Base-by-base conservation (phyloP, 2,888 invertebrate species). In the Papilio elwesi region DNA sequence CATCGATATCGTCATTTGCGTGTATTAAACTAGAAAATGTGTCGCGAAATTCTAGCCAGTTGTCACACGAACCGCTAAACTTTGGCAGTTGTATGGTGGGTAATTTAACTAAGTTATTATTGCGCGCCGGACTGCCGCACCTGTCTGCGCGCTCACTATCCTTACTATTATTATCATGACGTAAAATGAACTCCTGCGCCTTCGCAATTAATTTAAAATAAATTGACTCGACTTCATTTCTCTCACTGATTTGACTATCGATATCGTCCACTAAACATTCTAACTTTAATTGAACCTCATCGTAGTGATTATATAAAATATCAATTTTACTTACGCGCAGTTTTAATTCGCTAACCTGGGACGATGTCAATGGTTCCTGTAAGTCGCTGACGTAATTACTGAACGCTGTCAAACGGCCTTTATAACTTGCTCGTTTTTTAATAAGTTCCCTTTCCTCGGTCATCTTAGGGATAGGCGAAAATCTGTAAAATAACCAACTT, bases 221-320 rank as follows among this genome's bases (percentile, higher is more conserved):
- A n/a, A 15, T 7, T 0, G 52, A 52, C 15, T 52, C 52, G 6
- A 52, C n/a, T 52, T 15, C 7, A 52, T 16, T 62, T 53, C 74
- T 63, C 26, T 74, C 71, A 49, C 15, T 38, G 12, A 73, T 49
- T 52, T 76, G 73, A 43, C 4, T n/a, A 9, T 73, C 71, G 5
- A 70, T 9, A 59, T 77, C 68, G 15, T 80, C 78, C 52, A 38
- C 62, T 13, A 71, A 51, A 63, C 76, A 78, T 57, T 78, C 79
- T 11, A 77, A 65, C 48, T 38, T n/a, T 51, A 74, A 69, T 59
- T 80, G 78, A 10, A 78, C 76, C 65, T 78, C 76, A 62, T 79
- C 78, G 49, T 75, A 80, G 47, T 74, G 72, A 0, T 71, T 67
- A 69, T 76, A 78, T 49, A 79, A 73, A 2, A 48, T 1, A 47